Evolutionary conservation across 2,113 vertebrate genomes (phyloP).

Genomic region (Mungos mungo): DNA sequence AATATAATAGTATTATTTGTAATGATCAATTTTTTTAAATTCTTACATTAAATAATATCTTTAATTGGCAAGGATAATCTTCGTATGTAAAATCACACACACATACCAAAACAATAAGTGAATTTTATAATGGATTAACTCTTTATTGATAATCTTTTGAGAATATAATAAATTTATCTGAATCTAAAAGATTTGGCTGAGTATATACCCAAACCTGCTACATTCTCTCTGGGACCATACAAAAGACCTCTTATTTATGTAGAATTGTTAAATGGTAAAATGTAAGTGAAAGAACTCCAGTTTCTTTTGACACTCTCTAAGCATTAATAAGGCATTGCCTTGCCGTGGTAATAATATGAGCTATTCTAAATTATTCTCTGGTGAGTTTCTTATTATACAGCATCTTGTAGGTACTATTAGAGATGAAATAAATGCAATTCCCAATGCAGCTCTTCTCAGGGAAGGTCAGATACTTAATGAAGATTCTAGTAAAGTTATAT

Average conservation of each 20-base stretch:
- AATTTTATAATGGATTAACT: background rate
- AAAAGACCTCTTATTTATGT: background rate
- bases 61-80: background rate
- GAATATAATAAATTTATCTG: background rate
- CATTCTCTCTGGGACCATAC: background rate
- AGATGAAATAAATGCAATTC: background rate
- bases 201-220: background rate
- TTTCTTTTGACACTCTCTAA: background rate
- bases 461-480: background rate
- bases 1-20: background rate
- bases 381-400: background rate
- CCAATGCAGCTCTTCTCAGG: background rate
- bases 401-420: background rate
- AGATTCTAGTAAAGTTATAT: background rate
- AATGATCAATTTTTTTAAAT: background rate
- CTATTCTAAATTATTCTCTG: background rate
- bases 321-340: background rate
- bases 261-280: background rate
- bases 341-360: background rate
- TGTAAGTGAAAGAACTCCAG: background rate
- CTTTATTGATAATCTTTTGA: background rate
- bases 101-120: background rate
- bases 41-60: background rate
- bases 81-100: background rate
- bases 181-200: background rate